A percentile compares a stretch with the other conserved stretches of the same genome.
Evolutionary conservation across 2,888 invertebrate genomes (phyloP).

Genomic region (Meganola albula): DNA sequence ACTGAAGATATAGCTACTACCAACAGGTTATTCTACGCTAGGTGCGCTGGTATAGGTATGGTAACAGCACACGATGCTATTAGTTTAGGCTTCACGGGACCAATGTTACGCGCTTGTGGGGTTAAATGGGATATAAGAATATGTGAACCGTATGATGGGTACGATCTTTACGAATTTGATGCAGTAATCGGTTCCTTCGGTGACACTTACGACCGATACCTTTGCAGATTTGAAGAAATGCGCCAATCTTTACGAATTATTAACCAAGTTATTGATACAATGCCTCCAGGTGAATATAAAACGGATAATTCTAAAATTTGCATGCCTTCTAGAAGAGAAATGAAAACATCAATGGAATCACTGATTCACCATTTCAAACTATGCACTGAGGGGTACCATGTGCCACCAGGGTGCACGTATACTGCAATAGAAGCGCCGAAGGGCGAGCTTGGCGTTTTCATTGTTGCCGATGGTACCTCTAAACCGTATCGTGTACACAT

Average conservation of each 20-base stretch:
- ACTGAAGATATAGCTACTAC: constrained; percentile 86
- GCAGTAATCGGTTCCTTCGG: constrained; percentile 88
- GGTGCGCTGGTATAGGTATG: constrained; percentile 85
- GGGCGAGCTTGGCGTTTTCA: constrained; percentile 91
- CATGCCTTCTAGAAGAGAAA: constrained; percentile 85
- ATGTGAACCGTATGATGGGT: constrained; percentile 89
- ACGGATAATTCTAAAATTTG: constrained; percentile 88
- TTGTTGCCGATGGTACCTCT: constrained; percentile 89
- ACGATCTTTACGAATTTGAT: constrained; percentile 89
- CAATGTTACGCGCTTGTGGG: constrained; percentile 88
- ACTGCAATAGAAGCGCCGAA: constrained; percentile 89
- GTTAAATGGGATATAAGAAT: constrained; percentile 93
- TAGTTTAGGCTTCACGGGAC: constrained; percentile 82
- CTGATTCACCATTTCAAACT: constrained; percentile 94
- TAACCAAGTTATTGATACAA: constrained; percentile 87
- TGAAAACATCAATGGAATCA: constrained; percentile 93
- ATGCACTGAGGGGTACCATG: constrained; percentile 87
- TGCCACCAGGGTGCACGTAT: constrained; percentile 91
- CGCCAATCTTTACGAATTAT: constrained; percentile 88
- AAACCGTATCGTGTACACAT: constrained; percentile 83
- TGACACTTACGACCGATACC: constrained; percentile 89
- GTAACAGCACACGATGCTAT: constrained; percentile 87
- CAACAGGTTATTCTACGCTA: constrained; percentile 81
- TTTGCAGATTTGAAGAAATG: constrained; percentile 83
- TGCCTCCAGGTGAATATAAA: constrained; percentile 88